Evolutionary conservation across 2,888 invertebrate genomes (phyloP), one percentile per base, ranked within the genome.

Genomic region (Conus canariensis): DNA sequence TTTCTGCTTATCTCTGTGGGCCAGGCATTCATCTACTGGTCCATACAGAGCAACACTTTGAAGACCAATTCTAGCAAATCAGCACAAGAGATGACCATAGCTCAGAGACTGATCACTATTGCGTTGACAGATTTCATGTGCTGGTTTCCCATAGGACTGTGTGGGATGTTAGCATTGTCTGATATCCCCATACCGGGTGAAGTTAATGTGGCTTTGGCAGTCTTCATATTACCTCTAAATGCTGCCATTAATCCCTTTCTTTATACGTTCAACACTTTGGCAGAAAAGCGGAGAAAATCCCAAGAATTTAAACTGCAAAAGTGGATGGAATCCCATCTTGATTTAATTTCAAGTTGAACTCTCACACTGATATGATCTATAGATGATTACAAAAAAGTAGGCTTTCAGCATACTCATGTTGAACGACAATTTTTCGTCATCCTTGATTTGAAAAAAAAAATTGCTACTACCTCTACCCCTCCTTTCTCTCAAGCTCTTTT

Each of bases 61-160:
- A 83, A 58, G 19, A 56, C 82, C 16, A 56, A 83, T 8, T 22
- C 82, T 9, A 83, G 58, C 16, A 56, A 83, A 83, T 25, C 25
- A 12, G 56, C 58, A 56, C 82, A 58, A 25, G 82, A 83, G 22
- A 83, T 83, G 56, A 83, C 82, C 56, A 83, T 83, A 56, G 82
- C 82, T 19, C 56, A 25, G 58, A n/a, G 82, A 25, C 25, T 83
- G 82, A 58, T 83, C 82, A 83, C 56, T 10, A 58, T 83, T 56
- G 82, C 82, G 7, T 22, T 83, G 10, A 83, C 82, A 58, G 82
- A 83, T 58, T 83, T 83, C 58, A 83, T 83, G 82, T 83, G 82
- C 58, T 83, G 82, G 82, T 83, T 83, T 56, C 82, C 82, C n/a
- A 83, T 83, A 58, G 82, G 82, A 4, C 82, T 83, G 56, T 83